These are phyloP conservation scores for Augochlora pura DNA, from an alignment of 1,140 invertebrate species.

Conservation along the genomic window DNA sequence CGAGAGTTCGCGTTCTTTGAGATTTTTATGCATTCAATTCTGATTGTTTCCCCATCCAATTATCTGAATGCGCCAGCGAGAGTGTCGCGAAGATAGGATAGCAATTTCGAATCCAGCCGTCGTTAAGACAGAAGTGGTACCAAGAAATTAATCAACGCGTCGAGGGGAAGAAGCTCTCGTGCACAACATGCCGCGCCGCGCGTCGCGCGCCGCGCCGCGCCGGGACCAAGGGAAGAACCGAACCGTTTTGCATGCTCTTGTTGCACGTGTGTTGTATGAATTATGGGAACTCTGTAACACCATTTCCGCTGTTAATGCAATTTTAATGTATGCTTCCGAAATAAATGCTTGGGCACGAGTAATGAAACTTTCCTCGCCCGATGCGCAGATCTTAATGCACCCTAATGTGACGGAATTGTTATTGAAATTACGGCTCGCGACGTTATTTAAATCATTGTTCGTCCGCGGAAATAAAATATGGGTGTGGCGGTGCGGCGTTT, in stretches of 20 bases:
- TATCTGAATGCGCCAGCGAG: neutral
- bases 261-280: constrained; percentile 43
- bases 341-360: constrained; percentile 30
- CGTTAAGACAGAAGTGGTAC: constrained; percentile 4
- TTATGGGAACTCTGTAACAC: constrained; percentile 29
- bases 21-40: neutral
- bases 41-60: neutral
- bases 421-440: neutral
- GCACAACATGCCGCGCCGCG: neutral
- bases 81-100: neutral
- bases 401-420: neutral
- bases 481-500: too few relatives aligned
- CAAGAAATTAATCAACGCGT: constrained; percentile 44
- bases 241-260: constrained; percentile 32
- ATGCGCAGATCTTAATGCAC: constrained; percentile 29
- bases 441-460: neutral
- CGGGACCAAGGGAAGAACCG: constrained; percentile 26
- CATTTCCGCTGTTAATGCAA: constrained; percentile 54
- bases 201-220: too few relatives aligned
- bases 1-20: too few relatives aligned
- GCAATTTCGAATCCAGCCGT: neutral
- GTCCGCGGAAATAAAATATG: neutral
- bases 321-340: constrained; percentile 53
- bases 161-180: neutral
- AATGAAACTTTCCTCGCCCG: constrained; percentile 47